phyloP scores from a whole-genome alignment of 2,113 vertebrate species.

The Paraplagusia blochii region DNA sequence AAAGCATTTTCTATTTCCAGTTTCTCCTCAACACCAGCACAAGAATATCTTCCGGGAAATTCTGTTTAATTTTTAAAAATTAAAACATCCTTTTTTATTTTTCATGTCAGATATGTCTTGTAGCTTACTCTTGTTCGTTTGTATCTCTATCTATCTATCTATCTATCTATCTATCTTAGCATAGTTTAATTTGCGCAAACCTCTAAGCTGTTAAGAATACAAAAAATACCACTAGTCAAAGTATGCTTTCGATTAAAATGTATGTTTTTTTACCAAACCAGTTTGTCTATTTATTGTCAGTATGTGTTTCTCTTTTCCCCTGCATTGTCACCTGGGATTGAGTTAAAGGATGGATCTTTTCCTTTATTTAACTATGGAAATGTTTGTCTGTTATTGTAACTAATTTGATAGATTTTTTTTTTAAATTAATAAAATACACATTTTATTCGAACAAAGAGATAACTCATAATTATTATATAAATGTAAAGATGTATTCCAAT shows the following conservation, averaged over 20 bases:
- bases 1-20: slow-evolving; percentile 43
- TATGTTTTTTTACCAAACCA: slow-evolving; percentile 34
- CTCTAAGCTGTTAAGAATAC: neutral
- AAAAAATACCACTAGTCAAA: slow-evolving; percentile 1
- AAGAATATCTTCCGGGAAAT: slow-evolving; percentile 61
- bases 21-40: slow-evolving; percentile 35
- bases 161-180: too few species aligned
- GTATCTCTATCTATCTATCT: too few species aligned
- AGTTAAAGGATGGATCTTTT: too few species aligned
- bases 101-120: too few species aligned
- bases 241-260: slow-evolving; percentile 20
- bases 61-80: slow-evolving; percentile 43
- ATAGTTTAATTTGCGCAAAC: too few species aligned
- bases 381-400: slow-evolving; percentile 34
- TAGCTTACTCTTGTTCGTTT: too few species aligned
- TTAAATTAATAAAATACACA: slow-evolving; percentile 51
- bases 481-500: too few species aligned
- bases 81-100: neutral
- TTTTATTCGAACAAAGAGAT: slow-evolving; percentile 22
- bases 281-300: slow-evolving; percentile 58
- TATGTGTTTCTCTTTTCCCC: slow-evolving; percentile 27
- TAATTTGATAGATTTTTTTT: slow-evolving; percentile 36
- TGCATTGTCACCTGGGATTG: too few species aligned
- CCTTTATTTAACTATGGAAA: too few species aligned
- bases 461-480: neutral